Percentiles rank a stretch among this genome's conserved stretches.
Conservation (phyloP, 2,797 vertebrate genomes). For the Pantherophis alleghaniensis region DNA sequence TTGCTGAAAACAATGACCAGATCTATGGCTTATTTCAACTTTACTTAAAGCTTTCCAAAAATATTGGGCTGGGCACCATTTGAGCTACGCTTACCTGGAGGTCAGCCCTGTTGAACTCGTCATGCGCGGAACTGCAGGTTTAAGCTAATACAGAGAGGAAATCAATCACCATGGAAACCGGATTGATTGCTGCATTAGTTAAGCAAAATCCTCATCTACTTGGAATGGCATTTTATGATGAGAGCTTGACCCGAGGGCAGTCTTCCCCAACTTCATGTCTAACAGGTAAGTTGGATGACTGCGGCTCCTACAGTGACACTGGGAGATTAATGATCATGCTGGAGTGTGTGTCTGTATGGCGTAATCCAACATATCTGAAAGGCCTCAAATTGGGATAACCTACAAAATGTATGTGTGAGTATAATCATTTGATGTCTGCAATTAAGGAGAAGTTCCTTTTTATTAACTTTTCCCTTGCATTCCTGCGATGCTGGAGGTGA, state of each 20-base stretch:
- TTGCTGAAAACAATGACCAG: not conserved
- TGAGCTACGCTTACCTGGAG: not conserved
- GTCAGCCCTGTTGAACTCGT: not conserved
- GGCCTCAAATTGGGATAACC: not conserved
- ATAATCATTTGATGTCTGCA: not conserved
- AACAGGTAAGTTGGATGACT: not conserved
- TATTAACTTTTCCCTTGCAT: not conserved
- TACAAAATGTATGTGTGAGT: not conserved
- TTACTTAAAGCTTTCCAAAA: not conserved
- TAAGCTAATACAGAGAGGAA: not conserved
- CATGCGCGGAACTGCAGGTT: not conserved
- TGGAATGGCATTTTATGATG: not conserved
- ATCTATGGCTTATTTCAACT: not conserved
- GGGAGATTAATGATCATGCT: not conserved
- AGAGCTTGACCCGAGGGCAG: not conserved
- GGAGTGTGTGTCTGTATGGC: not conserved
- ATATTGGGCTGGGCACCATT: not conserved
- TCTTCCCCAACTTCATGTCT: not conserved
- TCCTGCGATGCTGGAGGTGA: not conserved
- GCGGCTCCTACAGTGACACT: not conserved
- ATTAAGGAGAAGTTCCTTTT: not conserved
- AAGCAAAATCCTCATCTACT: not conserved
- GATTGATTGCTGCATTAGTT: not conserved
- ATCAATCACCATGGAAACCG: not conserved
- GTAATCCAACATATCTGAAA: not conserved